Base-by-base conservation (phyloP, 2,113 vertebrate genomes). In the Percina caprodes region DNA sequence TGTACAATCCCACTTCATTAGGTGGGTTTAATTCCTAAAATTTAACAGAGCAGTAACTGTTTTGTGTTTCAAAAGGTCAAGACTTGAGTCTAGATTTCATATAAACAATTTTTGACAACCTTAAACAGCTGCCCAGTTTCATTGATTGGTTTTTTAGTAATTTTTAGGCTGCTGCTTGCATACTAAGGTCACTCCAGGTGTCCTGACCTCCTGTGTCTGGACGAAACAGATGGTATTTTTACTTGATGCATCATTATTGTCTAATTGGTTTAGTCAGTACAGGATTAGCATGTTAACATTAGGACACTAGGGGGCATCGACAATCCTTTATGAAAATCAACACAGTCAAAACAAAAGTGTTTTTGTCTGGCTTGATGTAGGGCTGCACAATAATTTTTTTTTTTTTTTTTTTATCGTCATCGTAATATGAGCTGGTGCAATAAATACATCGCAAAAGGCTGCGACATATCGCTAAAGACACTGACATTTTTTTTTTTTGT, bases 251-350 rank as follows among this genome's bases (percentile, higher is more conserved):
- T 23, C 6, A 52, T 79, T 82, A 39, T 59, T 69, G 6, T 72
- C 59, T 82, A 82, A 85, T 79, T 52, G 66, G 58, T 79, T 88
- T 77, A 81, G 54, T 46, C 15, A 14, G 21, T 12, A n/a, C 26
- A 79, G 54, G 70, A 84, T 88, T 77, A 80, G 10, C 14, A 16
- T 48, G 15, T 46, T 45, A 18, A 2, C 30, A 30, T 78, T 63
- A 67, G 49, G 26, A 77, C 87, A 86, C 72, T 35, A 85, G 84
- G 74, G 67, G 87, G 86, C 74, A 26, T 4, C 45, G 2, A 12
- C 15, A n/a, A 35, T 26, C 62, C 13, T 69, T 42, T 6, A 24
- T 45, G 3, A 39, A 23, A 79, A 54, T 0, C 35, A 62, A 10
- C 35, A 39, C 14, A 26, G 14, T 70, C 45, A 39, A 9, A 51